Conservation (phyloP, 2,888 invertebrate species). For the Nipponacmea schrenckii region DNA sequence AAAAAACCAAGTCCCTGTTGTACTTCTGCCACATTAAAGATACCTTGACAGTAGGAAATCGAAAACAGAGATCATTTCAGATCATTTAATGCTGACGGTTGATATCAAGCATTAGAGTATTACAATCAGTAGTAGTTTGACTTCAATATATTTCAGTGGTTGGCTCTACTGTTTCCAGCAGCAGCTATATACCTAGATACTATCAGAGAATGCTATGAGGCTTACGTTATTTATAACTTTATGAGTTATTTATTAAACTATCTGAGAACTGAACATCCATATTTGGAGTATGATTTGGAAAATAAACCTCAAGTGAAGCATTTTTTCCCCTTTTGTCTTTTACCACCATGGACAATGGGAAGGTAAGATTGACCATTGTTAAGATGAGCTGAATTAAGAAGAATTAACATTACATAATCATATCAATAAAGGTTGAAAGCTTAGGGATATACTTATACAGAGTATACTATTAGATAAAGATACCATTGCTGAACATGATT, state of each 20-base stretch:
- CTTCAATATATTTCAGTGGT: slow-evolving; percentile 75
- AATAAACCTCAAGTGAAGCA: slow-evolving; percentile 85
- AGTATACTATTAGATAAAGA: no score
- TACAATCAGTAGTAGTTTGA: no score
- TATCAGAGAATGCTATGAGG: slow-evolving; percentile 94
- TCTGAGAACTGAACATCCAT: slow-evolving; percentile 82
- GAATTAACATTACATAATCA: no score
- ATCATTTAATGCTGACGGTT: no score
- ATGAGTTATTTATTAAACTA: slow-evolving; percentile 94
- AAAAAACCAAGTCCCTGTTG: no score
- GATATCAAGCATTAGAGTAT: no score
- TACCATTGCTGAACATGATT: no score
- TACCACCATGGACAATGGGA: slow-evolving; percentile 92
- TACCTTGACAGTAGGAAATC: no score
- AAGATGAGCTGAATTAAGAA: neutral
- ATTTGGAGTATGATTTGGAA: slow-evolving; percentile 76
- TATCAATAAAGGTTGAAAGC: no score
- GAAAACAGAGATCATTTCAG: no score
- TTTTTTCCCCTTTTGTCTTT: slow-evolving; percentile 89
- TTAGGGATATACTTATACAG: no score
- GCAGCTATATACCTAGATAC: slow-evolving; percentile 93
- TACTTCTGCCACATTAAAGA: no score
- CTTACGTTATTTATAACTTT: slow-evolving; percentile 97
- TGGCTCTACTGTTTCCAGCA: slow-evolving; percentile 86
- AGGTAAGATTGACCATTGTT: slow-evolving; percentile 70